A percentile compares a stretch with the other conserved stretches of the same genome.
These are phyloP conservation scores for Chloroclystis v-ata DNA, from an alignment of 2,888 invertebrate species.

Conservation along the genomic window DNA sequence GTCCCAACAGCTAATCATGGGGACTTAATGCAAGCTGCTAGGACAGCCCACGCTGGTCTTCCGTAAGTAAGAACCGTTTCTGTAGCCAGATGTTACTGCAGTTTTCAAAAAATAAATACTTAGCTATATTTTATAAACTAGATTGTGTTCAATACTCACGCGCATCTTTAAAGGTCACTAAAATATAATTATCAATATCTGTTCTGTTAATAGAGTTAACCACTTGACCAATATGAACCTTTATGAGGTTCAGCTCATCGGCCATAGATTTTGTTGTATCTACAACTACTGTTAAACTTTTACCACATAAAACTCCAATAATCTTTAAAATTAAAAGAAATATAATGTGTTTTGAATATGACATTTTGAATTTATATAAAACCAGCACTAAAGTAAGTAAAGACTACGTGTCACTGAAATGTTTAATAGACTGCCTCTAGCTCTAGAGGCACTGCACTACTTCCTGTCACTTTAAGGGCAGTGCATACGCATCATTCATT, in stretches of 20 bases:
- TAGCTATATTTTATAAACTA: too few relatives aligned
- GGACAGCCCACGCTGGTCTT: too few relatives aligned
- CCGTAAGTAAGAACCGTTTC: too few relatives aligned
- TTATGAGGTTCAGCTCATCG: background rate
- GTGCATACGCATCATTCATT: too few relatives aligned
- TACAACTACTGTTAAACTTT: background rate
- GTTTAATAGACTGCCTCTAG: background rate
- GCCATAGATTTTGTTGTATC: constrained; percentile 1
- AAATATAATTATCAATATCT: background rate
- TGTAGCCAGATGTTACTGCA: too few relatives aligned
- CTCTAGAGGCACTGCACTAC: background rate
- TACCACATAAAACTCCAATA: background rate
- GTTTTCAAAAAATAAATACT: too few relatives aligned
- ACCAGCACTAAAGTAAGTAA: background rate
- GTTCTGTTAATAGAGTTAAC: constrained; percentile 1
- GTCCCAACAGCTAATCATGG: too few relatives aligned
- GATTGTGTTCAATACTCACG: background rate
- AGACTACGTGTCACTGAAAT: background rate
- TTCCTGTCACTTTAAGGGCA: background rate
- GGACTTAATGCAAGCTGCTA: too few relatives aligned
- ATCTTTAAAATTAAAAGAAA: background rate
- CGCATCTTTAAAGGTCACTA: background rate
- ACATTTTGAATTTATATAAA: background rate
- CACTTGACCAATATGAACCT: background rate
- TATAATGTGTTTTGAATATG: background rate